Conservation (phyloP, 2,797 vertebrate genomes). For the Gouania willdenowi region DNA sequence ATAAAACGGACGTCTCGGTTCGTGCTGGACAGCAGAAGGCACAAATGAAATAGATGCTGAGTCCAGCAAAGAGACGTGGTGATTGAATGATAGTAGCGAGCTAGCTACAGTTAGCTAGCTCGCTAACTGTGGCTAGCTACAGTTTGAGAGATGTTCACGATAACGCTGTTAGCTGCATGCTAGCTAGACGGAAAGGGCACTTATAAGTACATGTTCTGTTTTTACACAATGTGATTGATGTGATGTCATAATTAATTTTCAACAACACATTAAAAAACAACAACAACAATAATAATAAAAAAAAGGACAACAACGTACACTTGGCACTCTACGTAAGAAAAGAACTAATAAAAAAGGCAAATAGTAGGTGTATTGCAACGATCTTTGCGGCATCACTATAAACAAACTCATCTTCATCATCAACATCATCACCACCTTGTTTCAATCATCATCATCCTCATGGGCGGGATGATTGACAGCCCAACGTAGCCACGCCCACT, state of each 20-base stretch:
- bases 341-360: slow-evolving; percentile 78
- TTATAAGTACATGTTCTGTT: slow-evolving; percentile 16
- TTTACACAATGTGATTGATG: slow-evolving; percentile 30
- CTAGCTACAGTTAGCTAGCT: too few relatives aligned
- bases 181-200: slow-evolving; percentile 23
- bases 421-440: slow-evolving; percentile 45
- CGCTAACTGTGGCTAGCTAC: neutral
- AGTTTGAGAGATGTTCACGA: neutral
- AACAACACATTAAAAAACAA: slow-evolving; percentile 52
- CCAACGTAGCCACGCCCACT: slow-evolving; percentile 47
- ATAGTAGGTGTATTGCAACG: slow-evolving; percentile 80
- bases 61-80: slow-evolving; percentile 3
- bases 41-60: slow-evolving; percentile 48
- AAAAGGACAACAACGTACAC: slow-evolving; percentile 47
- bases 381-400: slow-evolving; percentile 66
- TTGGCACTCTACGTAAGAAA: slow-evolving; percentile 65
- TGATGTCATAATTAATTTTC: slow-evolving; percentile 53
- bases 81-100: slow-evolving; percentile 1
- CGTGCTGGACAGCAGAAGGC: slow-evolving; percentile 53
- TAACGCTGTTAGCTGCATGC: neutral
- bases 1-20: slow-evolving; percentile 9
- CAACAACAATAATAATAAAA: slow-evolving; percentile 48
- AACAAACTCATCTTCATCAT: slow-evolving; percentile 48
- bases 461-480: slow-evolving; percentile 66
- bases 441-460: slow-evolving; percentile 47